Conservation (phyloP, 2,797 vertebrate species). For the Rhinella marina region DNA sequence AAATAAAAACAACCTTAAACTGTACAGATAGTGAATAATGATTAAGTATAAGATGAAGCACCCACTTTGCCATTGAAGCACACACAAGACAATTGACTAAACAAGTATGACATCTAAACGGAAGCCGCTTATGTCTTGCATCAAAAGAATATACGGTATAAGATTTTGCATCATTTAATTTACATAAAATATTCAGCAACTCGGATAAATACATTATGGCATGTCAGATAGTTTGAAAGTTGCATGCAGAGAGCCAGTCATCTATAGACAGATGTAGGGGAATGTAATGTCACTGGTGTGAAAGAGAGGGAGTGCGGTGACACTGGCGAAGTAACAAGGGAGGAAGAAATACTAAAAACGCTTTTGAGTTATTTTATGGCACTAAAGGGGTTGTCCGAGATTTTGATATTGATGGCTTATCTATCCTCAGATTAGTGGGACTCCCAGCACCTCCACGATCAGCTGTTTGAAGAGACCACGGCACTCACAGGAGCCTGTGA, state of each 20-base stretch:
- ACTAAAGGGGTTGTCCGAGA: no score
- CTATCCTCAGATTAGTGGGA: no score
- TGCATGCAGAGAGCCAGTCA: conserved; percentile 7
- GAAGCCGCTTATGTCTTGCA: conserved; percentile 20
- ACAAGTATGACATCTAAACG: conserved; percentile 16
- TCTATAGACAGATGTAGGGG: background rate
- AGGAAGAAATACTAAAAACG: background rate
- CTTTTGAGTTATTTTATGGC: background rate
- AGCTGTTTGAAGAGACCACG: no score
- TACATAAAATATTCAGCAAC: conserved; percentile 25
- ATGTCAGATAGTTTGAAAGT: conserved; percentile 15
- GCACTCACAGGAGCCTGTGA: no score
- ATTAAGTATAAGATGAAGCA: background rate
- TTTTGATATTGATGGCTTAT: no score
- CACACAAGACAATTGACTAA: conserved; percentile 12
- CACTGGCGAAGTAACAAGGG: background rate
- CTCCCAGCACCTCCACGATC: no score
- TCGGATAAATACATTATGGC: conserved; percentile 29
- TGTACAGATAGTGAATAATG: background rate
- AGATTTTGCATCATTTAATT: conserved; percentile 25
- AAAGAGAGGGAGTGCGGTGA: background rate
- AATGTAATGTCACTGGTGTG: background rate
- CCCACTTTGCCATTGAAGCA: background rate
- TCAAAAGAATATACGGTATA: conserved; percentile 14
- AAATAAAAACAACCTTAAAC: background rate